A percentile compares a stretch with the other conserved stretches of the same genome.
phyloP scores from a whole-genome alignment of 2,888 invertebrate species.

The Leistus spinibarbis region DNA sequence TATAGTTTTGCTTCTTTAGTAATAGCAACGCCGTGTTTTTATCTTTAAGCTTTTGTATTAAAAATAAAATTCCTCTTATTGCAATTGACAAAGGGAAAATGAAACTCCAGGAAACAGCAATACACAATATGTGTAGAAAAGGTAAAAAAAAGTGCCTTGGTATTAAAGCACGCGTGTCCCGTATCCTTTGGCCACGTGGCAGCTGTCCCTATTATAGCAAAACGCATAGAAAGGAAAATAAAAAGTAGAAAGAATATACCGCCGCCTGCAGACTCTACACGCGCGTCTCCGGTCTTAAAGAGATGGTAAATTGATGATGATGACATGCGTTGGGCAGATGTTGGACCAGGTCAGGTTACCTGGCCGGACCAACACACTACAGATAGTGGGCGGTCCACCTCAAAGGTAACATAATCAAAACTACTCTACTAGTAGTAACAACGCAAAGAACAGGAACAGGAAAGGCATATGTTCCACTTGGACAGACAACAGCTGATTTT shows the following conservation, averaged over 20 bases:
- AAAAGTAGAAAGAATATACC: not conserved
- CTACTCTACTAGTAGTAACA: no score
- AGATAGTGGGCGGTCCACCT: not conserved
- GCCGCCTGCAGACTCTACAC: not conserved
- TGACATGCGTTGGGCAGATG: not conserved
- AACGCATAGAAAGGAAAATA: not conserved
- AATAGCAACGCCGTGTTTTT: no score
- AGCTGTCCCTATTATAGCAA: not conserved
- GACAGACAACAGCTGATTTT: not conserved
- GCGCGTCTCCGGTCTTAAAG: not conserved
- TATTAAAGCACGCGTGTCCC: not conserved
- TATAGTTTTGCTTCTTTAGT: no score
- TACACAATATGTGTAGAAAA: no score
- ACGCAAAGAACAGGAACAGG: not conserved
- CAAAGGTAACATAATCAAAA: not conserved
- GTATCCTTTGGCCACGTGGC: not conserved
- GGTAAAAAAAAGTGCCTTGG: not conserved
- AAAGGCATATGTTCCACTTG: not conserved
- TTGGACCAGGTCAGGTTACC: not conserved
- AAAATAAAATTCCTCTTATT: no score
- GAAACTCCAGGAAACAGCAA: no score
- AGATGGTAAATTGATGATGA: not conserved
- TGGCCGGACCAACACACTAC: not conserved
- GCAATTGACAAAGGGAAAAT: no score
- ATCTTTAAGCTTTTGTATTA: no score